Conservation (phyloP, 2,797 vertebrate genomes). For the Hemitrygon akajei region DNA sequence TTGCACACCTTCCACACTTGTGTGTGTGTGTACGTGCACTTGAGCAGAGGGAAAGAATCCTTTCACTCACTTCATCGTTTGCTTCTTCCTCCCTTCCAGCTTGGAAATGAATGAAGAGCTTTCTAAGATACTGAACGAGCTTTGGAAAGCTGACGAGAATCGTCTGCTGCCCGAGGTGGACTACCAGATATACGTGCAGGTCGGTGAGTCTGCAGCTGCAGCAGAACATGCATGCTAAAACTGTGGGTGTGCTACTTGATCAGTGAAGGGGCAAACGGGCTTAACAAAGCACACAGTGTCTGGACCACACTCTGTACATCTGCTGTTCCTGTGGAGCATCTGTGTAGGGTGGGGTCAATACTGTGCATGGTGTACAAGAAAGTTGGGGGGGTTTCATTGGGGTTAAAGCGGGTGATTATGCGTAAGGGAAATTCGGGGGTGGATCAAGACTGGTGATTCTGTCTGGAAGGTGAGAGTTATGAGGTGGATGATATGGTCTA, state of each 20-base stretch:
- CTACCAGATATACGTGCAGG: slow-evolving; percentile 71
- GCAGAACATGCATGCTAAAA: background rate
- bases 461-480: background rate
- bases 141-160: slow-evolving; percentile 70
- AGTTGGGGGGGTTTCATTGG: too few relatives aligned
- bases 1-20: too few relatives aligned
- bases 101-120: slow-evolving; percentile 64
- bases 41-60: too few relatives aligned
- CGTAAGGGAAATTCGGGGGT: background rate
- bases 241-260: too few relatives aligned
- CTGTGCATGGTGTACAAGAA: too few relatives aligned
- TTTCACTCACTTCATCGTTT: background rate
- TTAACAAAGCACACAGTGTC: too few relatives aligned
- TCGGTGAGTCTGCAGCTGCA: slow-evolving; percentile 39
- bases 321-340: too few relatives aligned
- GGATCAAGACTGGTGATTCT: background rate
- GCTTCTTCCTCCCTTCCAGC: slow-evolving; percentile 47
- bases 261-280: too few relatives aligned
- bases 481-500: too few relatives aligned
- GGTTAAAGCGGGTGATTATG: background rate
- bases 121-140: slow-evolving; percentile 63
- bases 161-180: slow-evolving; percentile 61
- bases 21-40: too few relatives aligned
- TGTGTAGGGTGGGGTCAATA: too few relatives aligned
- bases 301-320: too few relatives aligned